These are phyloP conservation scores for Thecocarcelia acutangulata DNA, from an alignment of 2,888 invertebrate genomes.

Conservation along the genomic window DNA sequence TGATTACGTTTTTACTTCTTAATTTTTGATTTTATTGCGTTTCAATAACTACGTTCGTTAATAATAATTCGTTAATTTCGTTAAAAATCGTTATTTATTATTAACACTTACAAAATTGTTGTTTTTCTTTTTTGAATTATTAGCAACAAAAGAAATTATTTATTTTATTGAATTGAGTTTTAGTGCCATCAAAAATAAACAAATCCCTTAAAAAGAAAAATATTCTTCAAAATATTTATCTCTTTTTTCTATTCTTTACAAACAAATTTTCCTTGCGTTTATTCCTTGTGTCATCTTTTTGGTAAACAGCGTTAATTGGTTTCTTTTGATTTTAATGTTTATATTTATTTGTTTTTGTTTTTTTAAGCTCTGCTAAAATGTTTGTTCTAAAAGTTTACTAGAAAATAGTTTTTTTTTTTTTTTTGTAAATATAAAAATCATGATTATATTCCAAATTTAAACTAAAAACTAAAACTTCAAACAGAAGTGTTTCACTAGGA, in stretches of 20 bases:
- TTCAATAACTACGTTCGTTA: conserved; percentile 41
- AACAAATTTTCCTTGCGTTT: background rate
- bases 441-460: background rate
- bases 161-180: conserved; percentile 35
- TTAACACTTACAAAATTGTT: conserved; percentile 55
- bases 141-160: conserved; percentile 10
- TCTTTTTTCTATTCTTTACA: conserved; percentile 7
- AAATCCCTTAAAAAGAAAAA: background rate
- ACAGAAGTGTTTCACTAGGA: no score
- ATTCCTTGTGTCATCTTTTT: conserved; percentile 21
- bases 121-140: conserved; percentile 29
- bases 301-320: conserved; percentile 46
- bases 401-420: conserved; percentile 23
- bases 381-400: conserved; percentile 45
- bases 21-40: conserved; percentile 51
- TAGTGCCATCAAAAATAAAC: conserved; percentile 13
- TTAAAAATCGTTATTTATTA: conserved; percentile 26
- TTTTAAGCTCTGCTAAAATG: conserved; percentile 21
- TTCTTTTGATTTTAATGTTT: conserved; percentile 15
- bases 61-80: conserved; percentile 25
- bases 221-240: conserved; percentile 2
- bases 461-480: no score
- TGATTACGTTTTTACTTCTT: conserved; percentile 55
- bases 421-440: background rate
- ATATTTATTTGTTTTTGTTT: conserved; percentile 41